Percentiles rank a stretch among this genome's conserved stretches.
Evolutionary conservation across 1,140 invertebrate species (phyloP).

Genomic region (Heliconius hewitsoni): DNA sequence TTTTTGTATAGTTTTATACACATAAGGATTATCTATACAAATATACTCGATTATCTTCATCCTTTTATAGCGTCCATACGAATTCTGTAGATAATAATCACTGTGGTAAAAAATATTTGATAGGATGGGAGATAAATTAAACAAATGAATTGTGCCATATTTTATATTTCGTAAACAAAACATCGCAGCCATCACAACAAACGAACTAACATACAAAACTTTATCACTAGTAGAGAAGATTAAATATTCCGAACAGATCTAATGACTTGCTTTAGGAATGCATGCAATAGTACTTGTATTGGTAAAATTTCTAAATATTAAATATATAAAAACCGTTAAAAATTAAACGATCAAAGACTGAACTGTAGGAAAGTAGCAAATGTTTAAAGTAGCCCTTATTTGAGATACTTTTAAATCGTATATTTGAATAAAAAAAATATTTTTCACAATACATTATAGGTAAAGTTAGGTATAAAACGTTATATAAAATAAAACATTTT

Average conservation of each 20-base stretch:
- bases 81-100: no score
- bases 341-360: not conserved
- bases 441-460: not conserved
- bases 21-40: no score
- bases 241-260: slow-evolving; percentile 45
- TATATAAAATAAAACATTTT: not conserved
- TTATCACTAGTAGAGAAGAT: slow-evolving; percentile 19
- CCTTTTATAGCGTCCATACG: no score
- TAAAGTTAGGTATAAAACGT: not conserved
- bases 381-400: not conserved
- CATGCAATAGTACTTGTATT: slow-evolving; percentile 26
- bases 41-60: no score
- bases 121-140: slow-evolving; percentile 30
- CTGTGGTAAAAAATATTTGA: slow-evolving; percentile 4
- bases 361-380: not conserved
- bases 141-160: slow-evolving; percentile 58
- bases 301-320: not conserved
- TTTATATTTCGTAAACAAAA: slow-evolving; percentile 68
- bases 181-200: slow-evolving; percentile 54
- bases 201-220: slow-evolving; percentile 22
- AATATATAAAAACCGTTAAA: not conserved
- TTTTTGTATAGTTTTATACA: no score
- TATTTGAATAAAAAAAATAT: not conserved
- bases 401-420: not conserved
- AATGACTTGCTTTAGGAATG: slow-evolving; percentile 50